These are phyloP conservation scores for Leucozona laternaria DNA, from an alignment of 2,888 invertebrate genomes.

Conservation along the genomic window DNA sequence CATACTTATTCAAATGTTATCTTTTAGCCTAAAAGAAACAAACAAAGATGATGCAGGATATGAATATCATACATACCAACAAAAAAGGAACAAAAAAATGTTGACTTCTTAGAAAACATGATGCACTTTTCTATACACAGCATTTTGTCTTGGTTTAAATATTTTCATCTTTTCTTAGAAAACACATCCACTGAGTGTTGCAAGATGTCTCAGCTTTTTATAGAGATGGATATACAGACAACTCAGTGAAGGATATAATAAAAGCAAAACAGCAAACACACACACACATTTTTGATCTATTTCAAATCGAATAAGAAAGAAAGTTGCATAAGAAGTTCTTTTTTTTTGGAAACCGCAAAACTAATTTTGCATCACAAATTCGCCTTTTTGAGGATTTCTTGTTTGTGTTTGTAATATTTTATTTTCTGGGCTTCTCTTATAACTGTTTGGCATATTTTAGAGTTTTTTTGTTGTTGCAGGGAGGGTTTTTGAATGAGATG, in stretches of 20 bases:
- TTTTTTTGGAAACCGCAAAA: slow-evolving; percentile 39
- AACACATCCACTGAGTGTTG: slow-evolving; percentile 24
- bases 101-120: slow-evolving; percentile 26
- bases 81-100: neutral
- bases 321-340: slow-evolving; percentile 29
- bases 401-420: slow-evolving; percentile 7
- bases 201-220: slow-evolving; percentile 50
- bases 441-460: slow-evolving; percentile 46
- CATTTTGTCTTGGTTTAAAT: slow-evolving; percentile 59
- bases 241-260: slow-evolving; percentile 13
- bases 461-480: neutral
- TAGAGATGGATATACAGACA: slow-evolving; percentile 6
- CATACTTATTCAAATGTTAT: slow-evolving; percentile 70
- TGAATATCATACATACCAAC: neutral
- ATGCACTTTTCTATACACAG: slow-evolving; percentile 24
- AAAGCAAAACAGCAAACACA: neutral
- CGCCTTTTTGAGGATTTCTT: slow-evolving; percentile 26
- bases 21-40: slow-evolving; percentile 26
- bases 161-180: slow-evolving; percentile 31
- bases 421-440: slow-evolving; percentile 8
- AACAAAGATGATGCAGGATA: slow-evolving; percentile 24
- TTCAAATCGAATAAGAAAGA: slow-evolving; percentile 25
- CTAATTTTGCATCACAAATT: slow-evolving; percentile 73
- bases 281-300: slow-evolving; percentile 56
- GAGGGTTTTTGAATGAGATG: neutral